A percentile compares a stretch with the other conserved stretches of the same genome.
These are phyloP conservation scores for Leiothrix lutea DNA, from an alignment of 2,113 vertebrate species.

Conservation along the genomic window DNA sequence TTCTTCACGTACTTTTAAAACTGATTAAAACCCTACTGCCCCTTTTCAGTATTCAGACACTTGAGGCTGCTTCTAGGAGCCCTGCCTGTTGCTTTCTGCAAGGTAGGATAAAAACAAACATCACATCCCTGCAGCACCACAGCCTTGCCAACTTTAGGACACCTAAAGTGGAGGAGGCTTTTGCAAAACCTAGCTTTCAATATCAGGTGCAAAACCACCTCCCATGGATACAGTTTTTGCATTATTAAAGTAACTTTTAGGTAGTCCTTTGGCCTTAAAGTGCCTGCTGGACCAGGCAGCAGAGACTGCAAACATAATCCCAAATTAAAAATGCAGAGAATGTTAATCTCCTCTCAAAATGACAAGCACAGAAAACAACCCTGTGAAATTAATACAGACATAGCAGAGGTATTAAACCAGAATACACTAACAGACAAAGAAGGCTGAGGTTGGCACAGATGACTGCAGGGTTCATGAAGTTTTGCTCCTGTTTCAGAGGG, in stretches of 20 bases:
- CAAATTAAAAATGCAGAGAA: background rate
- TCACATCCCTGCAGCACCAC: background rate
- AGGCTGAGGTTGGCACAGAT: background rate
- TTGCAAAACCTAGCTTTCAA: background rate
- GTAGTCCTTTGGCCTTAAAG: background rate
- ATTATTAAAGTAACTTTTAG: background rate
- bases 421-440: background rate
- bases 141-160: background rate
- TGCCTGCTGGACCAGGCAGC: background rate
- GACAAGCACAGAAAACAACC: background rate
- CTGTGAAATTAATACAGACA: background rate
- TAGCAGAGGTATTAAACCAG: background rate
- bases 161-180: background rate
- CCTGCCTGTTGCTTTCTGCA: slow-evolving; percentile 9
- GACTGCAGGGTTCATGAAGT: accelerated
- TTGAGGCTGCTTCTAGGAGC: background rate
- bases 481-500: background rate
- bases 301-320: background rate
- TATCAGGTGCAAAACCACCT: background rate
- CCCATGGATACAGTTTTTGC: background rate
- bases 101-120: slow-evolving; percentile 5
- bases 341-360: background rate
- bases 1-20: slow-evolving; percentile 46
- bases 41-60: slow-evolving; percentile 40
- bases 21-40: slow-evolving; percentile 29